A percentile compares a stretch with the other conserved stretches of the same genome.
These are phyloP conservation scores for Heliconius hortense DNA, from an alignment of 2,888 invertebrate species.

Conservation along the genomic window DNA sequence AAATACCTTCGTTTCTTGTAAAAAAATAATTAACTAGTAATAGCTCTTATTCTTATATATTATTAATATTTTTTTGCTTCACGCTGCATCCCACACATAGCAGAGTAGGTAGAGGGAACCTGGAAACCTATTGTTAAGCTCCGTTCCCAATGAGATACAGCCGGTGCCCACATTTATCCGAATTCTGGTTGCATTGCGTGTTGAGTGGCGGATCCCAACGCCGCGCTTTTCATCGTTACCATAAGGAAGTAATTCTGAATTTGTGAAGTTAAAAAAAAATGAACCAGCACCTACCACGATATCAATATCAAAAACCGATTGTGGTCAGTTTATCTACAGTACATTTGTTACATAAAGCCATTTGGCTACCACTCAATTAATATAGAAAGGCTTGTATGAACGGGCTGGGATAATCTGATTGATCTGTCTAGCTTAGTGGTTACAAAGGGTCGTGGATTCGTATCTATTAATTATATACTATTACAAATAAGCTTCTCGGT, in stretches of 20 bases:
- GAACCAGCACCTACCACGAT: background rate
- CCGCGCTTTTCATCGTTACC: background rate
- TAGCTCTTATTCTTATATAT: background rate
- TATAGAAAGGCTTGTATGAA: conserved; percentile 43
- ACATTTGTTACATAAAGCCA: conserved; percentile 24
- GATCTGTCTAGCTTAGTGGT: conserved; percentile 19
- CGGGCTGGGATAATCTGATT: conserved; percentile 21
- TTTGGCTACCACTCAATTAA: conserved; percentile 48
- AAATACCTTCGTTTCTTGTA: background rate
- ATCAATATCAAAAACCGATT: conserved; percentile 16
- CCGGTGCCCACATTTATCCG: background rate
- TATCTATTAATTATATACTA: background rate
- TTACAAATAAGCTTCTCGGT: background rate
- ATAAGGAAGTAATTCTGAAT: background rate
- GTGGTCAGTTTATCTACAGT: conserved; percentile 19
- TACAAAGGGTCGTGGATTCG: background rate
- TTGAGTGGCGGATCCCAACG: background rate
- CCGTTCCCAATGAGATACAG: background rate
- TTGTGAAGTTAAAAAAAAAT: background rate
- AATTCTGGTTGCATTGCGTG: background rate
- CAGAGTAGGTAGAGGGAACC: background rate
- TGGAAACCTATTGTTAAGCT: background rate
- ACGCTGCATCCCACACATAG: background rate
- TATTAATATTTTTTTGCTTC: background rate
- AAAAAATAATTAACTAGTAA: too few relatives aligned